Conservation (phyloP, 2,797 vertebrate species). For the Apodemus agrarius region DNA sequence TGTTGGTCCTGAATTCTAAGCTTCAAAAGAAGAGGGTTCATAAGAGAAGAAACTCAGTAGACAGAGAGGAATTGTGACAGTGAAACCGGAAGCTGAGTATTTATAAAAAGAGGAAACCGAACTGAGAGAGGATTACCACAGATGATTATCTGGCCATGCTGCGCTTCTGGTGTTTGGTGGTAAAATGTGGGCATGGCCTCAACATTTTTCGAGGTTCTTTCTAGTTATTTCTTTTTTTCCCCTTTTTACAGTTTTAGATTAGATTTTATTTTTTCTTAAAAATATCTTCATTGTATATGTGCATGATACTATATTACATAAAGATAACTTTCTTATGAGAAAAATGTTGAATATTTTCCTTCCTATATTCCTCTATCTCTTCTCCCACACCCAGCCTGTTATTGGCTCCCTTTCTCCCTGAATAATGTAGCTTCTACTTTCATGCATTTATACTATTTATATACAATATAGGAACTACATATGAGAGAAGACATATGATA, state of each 20-base stretch:
- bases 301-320: background rate
- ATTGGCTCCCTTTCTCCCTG: background rate
- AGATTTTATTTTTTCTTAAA: background rate
- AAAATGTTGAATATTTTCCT: background rate
- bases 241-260: background rate
- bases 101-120: background rate
- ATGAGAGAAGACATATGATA: background rate
- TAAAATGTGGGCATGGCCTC: background rate
- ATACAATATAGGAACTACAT: background rate
- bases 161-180: background rate
- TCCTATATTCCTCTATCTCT: no score
- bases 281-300: background rate
- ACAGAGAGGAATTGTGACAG: background rate
- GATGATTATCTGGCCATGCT: background rate
- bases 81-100: background rate
- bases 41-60: background rate
- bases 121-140: background rate
- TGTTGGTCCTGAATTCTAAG: background rate
- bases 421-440: background rate
- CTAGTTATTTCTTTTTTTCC: background rate
- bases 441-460: background rate
- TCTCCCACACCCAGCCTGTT: no score
- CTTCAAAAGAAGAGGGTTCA: background rate
- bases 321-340: background rate
- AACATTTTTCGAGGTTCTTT: constrained; percentile 15